phyloP scores from a whole-genome alignment of 2,113 vertebrate genomes.

The Pelmatolapia mariae region DNA sequence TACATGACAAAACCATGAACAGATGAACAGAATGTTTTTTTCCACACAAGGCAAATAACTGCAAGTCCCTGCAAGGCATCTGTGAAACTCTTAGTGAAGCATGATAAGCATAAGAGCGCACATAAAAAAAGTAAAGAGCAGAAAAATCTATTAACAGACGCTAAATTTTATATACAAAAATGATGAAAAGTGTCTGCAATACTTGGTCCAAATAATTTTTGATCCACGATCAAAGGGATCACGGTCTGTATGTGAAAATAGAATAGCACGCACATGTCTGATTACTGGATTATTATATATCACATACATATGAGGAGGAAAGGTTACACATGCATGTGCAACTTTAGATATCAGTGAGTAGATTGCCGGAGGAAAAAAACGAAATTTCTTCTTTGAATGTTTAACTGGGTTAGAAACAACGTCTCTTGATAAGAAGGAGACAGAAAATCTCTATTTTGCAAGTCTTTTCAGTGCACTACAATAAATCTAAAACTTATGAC shows the following conservation, averaged over 20 bases:
- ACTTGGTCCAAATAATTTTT: neutral
- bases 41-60: constrained; percentile 43
- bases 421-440: neutral
- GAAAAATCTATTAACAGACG: neutral
- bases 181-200: neutral
- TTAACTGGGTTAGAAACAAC: neutral
- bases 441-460: neutral
- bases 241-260: neutral
- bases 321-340: neutral
- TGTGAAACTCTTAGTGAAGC: constrained; percentile 50
- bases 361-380: neutral
- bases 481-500: neutral
- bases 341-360: neutral
- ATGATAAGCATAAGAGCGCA: neutral
- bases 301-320: neutral
- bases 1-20: constrained; percentile 50
- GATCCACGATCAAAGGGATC: neutral
- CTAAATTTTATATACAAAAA: neutral
- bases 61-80: constrained; percentile 46
- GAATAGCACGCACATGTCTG: neutral
- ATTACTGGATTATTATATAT: neutral
- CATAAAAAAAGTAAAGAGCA: constrained; percentile 2
- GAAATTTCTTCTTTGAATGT: neutral
- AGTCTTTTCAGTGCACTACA: neutral
- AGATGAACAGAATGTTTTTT: constrained; percentile 43